Evolutionary conservation across 2,113 vertebrate genomes (phyloP).

Genomic region (Rafetus swinhoei): DNA sequence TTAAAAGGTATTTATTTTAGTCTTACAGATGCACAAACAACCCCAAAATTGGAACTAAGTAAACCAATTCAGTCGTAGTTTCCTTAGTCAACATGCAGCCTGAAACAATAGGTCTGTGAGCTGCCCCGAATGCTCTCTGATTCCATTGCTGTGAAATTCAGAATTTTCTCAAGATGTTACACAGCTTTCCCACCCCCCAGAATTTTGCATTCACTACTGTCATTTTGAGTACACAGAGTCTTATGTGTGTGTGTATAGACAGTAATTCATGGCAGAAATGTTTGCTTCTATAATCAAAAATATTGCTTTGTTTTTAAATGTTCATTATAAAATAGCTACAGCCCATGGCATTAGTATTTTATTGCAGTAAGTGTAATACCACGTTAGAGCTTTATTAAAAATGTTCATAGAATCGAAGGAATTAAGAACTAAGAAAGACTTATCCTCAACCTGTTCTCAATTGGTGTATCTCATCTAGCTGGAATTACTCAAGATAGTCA

Average conservation of each 20-base stretch:
- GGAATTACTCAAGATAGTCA: not conserved
- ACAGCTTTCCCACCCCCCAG: not conserved
- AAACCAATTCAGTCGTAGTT: not conserved
- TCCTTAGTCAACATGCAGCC: not conserved
- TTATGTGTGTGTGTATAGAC: not conserved
- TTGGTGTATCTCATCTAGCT: not conserved
- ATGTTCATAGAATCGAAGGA: not conserved
- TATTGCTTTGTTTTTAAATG: not conserved
- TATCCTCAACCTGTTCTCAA: not conserved
- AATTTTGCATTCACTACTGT: not conserved
- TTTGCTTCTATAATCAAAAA: not conserved
- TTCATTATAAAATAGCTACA: not conserved
- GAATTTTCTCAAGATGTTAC: not conserved
- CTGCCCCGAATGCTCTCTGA: not conserved
- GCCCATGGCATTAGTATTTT: not conserved
- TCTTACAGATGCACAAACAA: not conserved
- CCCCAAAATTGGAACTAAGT: not conserved
- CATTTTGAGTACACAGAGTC: not conserved
- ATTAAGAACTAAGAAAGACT: not conserved
- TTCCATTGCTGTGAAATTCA: not conserved
- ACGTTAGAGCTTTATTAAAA: not conserved
- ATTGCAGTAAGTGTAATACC: not conserved
- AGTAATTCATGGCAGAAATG: not conserved
- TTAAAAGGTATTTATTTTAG: not conserved
- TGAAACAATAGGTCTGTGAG: not conserved